Base-by-base conservation (phyloP, 2,888 invertebrate species). In the Sabatieria punctata region DNA sequence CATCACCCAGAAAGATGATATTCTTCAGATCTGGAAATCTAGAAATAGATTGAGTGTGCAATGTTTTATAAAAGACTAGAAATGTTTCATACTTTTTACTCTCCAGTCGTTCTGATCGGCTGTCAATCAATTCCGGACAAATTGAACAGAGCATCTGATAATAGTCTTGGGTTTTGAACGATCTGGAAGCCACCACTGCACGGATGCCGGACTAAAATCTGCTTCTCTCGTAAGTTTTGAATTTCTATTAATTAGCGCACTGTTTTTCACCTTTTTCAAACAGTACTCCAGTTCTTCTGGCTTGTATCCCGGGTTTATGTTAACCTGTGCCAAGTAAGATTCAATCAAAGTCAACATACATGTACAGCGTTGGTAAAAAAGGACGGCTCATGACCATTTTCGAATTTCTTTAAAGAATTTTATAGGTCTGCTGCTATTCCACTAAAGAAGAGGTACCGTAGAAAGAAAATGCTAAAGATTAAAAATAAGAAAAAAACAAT, bases 251-350 rank as follows among this genome's bases (percentile, higher is more conserved):
- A 24, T 42, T 2, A 13, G 4, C 4, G 4, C 22, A 2, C 22
- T 36, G 15, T 19, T 18, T 22, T 45, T 33, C 50, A 71, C 80
- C 67, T 81, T 80, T 30, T 77, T 74, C 15, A 86, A 60, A 45
- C 78, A 78, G 60, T 78, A 81, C 41, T 76, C 71, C 1, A 85
- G 55, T 63, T 88, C 86, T 11, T 69, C 64, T 0, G 73, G 68
- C 61, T 77, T 75, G 61, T 79, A 83, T 0, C 75, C 75, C 0
- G 85, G 72, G 48, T 88, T 86, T 26, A 85, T 73, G 47, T 78
- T 78, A 11, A 82, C 82, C 71, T 78, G 65, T 27, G 65, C n/a
- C n/a, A n/a, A n/a, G n/a, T n/a, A n/a, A n/a, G n/a, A n/a, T n/a
- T n/a, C n/a, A n/a, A n/a, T n/a, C n/a, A n/a, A n/a, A n/a, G n/a